phyloP scores from a whole-genome alignment of 2,113 vertebrate genomes.

The Regulus satrapa region DNA sequence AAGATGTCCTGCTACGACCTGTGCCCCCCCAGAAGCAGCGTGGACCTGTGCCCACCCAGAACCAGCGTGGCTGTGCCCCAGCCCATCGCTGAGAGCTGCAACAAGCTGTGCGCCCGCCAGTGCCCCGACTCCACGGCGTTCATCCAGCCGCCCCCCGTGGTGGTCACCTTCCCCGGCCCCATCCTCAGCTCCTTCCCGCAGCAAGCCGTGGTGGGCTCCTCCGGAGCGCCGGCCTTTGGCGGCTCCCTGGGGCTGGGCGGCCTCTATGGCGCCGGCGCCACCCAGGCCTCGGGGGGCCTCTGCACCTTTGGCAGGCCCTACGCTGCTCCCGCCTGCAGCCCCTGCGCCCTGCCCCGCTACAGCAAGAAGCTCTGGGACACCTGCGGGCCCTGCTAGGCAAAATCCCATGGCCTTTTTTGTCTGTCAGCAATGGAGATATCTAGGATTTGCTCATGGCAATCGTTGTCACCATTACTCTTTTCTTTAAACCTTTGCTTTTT shows the following conservation, averaged over 20 bases:
- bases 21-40: not conserved
- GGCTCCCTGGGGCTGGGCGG: not conserved
- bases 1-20: not conserved
- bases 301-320: not conserved
- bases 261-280: not conserved
- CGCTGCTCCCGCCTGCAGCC: not conserved
- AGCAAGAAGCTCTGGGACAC: not conserved
- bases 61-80: not conserved
- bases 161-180: not conserved
- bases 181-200: not conserved
- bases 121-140: not conserved
- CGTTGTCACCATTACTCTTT: rapidly evolving
- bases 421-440: rapidly evolving
- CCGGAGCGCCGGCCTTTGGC: not conserved
- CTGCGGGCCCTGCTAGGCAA: not conserved
- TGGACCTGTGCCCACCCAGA: not conserved
- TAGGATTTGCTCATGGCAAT: rapidly evolving
- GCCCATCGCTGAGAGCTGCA: conserved; percentile 23
- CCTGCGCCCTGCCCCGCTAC: not conserved
- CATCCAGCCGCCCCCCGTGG: not conserved
- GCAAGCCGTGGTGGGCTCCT: not conserved
- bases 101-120: not conserved
- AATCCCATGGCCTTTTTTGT: rapidly evolving
- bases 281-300: not conserved
- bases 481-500: rapidly evolving